Conservation (phyloP, 1,140 invertebrate genomes). For the Lucilia cuprina region DNA sequence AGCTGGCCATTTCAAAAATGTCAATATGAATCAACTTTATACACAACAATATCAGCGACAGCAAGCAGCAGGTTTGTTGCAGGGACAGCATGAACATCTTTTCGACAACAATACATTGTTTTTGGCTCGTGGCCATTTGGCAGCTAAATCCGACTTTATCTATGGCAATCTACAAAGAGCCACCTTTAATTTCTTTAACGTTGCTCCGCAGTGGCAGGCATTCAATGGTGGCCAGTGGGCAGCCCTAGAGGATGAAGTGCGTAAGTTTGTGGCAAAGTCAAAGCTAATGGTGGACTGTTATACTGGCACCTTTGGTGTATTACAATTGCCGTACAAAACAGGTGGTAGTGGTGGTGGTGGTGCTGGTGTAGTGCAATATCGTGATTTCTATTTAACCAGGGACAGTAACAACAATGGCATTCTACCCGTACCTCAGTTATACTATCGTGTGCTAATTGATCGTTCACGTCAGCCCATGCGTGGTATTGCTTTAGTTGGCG, state of each 20-base stretch:
- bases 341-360: too few species aligned
- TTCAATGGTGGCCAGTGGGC: constrained; percentile 73
- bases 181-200: constrained; percentile 72
- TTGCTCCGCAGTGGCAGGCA: constrained; percentile 70
- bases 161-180: constrained; percentile 70
- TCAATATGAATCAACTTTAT: constrained; percentile 51
- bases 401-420: constrained; percentile 52
- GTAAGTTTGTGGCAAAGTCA: constrained; percentile 56
- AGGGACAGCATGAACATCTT: constrained; percentile 36
- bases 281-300: constrained; percentile 64
- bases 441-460: constrained; percentile 69
- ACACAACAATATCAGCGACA: constrained; percentile 42
- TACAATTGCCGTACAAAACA: constrained; percentile 58
- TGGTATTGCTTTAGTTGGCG: constrained; percentile 66
- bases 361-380: neutral
- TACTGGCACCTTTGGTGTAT: constrained; percentile 67
- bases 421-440: constrained; percentile 66
- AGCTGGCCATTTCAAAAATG: constrained; percentile 46
- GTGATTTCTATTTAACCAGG: constrained; percentile 62
- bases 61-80: constrained; percentile 38
- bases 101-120: constrained; percentile 46
- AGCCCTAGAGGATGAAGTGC: constrained; percentile 61
- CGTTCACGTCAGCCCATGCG: constrained; percentile 45
- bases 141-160: constrained; percentile 72
- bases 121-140: constrained; percentile 67